Base-by-base conservation (phyloP, 2,113 vertebrate species). In the Tetraodon nigroviridis region DNA sequence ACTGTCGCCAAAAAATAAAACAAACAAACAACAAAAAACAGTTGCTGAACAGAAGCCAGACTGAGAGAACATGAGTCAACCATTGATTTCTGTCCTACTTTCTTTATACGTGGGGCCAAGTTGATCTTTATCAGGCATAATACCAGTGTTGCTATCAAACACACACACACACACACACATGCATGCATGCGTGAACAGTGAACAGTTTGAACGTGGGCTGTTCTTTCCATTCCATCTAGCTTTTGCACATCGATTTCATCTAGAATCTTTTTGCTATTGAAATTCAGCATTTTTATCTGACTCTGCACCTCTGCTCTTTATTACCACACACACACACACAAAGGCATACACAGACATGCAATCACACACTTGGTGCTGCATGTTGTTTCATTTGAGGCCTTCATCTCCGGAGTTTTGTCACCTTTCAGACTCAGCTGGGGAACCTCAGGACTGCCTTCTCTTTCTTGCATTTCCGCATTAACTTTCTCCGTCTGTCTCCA, bases 221-320 rank as follows among this genome's bases (percentile, higher is more conserved):
- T 76, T 87, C 61, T 84, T 87, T 85, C 80, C 80, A 78, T 77
- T 84, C 82, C 85, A 83, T 84, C 75, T 60, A 85, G 85, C 79
- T 81, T 75, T 76, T 78, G 67, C 67, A 75, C 80, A 86, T 84
- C 79, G 84, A 87, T 87, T 84, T 78, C 71, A 84, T 85, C 67
- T 49, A 83, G 55, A 82, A 76, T 83, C 67, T 75, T 78, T 51
- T 78, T 81, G 78, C 61, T 2, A 37, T 27, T 27, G 54, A 83
- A 81, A 81, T 84, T 75, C 71, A 79, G 78, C 75, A 73, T 83
- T 79, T 87, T 82, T 79, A 88, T 83, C 69, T 80, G 54, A 69
- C 71, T 80, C 61, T 72, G 24, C 42, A 45, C 69, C 64, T 73
- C 58, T 71, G 70, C 71, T 68, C 71, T 47, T 61, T 42, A 64